A percentile compares a stretch with the other conserved stretches of the same genome.
Evolutionary conservation across 2,113 vertebrate species (phyloP).

Genomic region (Urocynchramus pylzowi): DNA sequence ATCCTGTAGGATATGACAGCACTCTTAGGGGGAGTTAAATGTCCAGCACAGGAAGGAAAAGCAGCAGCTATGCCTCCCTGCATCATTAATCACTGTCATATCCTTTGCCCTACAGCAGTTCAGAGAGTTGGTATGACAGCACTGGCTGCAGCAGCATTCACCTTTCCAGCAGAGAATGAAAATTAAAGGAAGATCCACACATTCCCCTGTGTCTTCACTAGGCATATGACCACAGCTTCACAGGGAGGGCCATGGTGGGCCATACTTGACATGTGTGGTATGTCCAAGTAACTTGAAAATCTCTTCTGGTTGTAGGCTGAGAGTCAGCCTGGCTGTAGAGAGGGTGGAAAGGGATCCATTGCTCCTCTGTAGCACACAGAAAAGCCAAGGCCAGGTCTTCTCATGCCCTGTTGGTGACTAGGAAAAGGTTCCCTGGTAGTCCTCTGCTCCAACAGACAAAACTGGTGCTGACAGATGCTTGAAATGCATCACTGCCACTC

Average conservation of each 20-base stretch:
- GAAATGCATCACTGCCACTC: not conserved
- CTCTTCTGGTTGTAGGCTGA: not conserved
- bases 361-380: not conserved
- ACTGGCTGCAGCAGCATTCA: accelerated
- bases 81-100: not conserved
- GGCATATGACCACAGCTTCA: accelerated
- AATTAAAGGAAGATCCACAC: not conserved
- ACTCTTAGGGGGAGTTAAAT: accelerated
- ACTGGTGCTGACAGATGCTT: not conserved
- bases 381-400: not conserved
- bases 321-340: not conserved
- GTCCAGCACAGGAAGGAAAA: not conserved
- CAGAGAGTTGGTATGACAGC: not conserved
- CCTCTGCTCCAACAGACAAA: not conserved
- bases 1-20: not conserved
- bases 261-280: accelerated
- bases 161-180: not conserved
- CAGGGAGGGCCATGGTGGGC: accelerated
- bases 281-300: not conserved
- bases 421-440: not conserved
- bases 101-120: not conserved
- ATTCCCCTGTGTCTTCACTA: accelerated
- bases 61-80: not conserved
- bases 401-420: accelerated
- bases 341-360: not conserved